Conservation (phyloP, 2,888 invertebrate genomes). For the Limenitis camilla region DNA sequence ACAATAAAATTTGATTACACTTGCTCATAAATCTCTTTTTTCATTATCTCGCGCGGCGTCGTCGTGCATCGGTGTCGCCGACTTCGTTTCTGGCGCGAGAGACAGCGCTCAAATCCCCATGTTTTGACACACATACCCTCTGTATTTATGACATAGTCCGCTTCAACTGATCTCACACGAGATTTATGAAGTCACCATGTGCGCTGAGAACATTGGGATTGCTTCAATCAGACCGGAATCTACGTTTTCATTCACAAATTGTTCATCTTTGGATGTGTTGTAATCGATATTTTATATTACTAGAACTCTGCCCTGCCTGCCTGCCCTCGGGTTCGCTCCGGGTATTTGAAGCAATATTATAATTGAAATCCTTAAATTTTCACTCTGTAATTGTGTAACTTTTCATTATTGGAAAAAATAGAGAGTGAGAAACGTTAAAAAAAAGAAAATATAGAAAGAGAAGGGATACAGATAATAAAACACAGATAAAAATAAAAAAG, state of each 20-base stretch:
- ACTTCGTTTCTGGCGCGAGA: constrained; percentile 43
- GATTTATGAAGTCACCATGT: constrained; percentile 71
- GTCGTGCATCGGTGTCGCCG: constrained; percentile 20
- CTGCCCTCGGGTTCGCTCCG: no score
- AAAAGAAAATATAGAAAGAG: no score
- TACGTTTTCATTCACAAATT: background rate
- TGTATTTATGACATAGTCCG: constrained; percentile 65
- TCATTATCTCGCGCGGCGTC: constrained; percentile 62
- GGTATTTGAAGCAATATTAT: no score
- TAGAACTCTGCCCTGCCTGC: no score
- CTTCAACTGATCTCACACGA: constrained; percentile 55
- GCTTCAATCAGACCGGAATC: constrained; percentile 46
- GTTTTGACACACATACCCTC: constrained; percentile 69
- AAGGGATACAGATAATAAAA: no score
- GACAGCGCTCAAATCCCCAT: constrained; percentile 63
- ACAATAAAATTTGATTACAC: constrained; percentile 72
- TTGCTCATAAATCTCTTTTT: constrained; percentile 73
- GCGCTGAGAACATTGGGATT: constrained; percentile 60
- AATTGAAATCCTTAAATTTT: no score
- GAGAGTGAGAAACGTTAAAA: no score
- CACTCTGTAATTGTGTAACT: no score
- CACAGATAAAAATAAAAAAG: no score
- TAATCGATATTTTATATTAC: no score
- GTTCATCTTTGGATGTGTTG: no score
- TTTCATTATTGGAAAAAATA: no score